Base-by-base conservation (phyloP, 2,888 invertebrate genomes). In the Diloba caeruleocephala region DNA sequence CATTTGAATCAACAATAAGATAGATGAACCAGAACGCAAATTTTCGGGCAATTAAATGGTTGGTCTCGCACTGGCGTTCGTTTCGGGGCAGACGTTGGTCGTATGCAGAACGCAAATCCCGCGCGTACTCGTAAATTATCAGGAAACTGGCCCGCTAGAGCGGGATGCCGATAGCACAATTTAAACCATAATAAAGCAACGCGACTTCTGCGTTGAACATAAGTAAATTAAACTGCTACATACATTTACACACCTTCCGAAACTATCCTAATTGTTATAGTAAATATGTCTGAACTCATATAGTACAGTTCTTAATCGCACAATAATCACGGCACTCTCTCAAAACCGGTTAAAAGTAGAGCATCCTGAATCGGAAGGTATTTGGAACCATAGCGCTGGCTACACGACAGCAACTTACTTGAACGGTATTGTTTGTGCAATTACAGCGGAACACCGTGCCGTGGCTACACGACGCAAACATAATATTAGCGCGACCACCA, bases 371-470 rank as follows among this genome's bases (percentile, higher is more conserved):
- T 29, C 2, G 7, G 26, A 33, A 8, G 23, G 14, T 8, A n/a
- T 25, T 8, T n/a, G n/a, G 10, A 31, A 13, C 5, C 13, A 23
- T 15, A 36, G 6, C 19, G 10, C 17, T 48, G 7, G n/a, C 10
- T 19, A 19, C 26, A 36, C 8, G 9, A 29, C 17, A 42, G n/a
- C 13, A 19, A 41, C 52, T 52, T 54, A 44, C 45, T 37, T 32
- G 36, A 10, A 15, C 14, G n/a, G 2, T 12, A 55, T 19, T 4
- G n/a, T 19, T 34, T 43, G n/a, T 25, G 7, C 6, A n/a, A 14
- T 21, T 7, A 13, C 8, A 14, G 14, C 13, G 29, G 6, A 13
- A 14, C 29, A 31, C 29, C 8, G 14, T 6, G 29, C 29, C 14
- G 2, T 31, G 29, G 14, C 14, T 14, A 21, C 5, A 21, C 14